Conservation (phyloP, 1,140 invertebrate species). For the Drosophila rhopaloa region DNA sequence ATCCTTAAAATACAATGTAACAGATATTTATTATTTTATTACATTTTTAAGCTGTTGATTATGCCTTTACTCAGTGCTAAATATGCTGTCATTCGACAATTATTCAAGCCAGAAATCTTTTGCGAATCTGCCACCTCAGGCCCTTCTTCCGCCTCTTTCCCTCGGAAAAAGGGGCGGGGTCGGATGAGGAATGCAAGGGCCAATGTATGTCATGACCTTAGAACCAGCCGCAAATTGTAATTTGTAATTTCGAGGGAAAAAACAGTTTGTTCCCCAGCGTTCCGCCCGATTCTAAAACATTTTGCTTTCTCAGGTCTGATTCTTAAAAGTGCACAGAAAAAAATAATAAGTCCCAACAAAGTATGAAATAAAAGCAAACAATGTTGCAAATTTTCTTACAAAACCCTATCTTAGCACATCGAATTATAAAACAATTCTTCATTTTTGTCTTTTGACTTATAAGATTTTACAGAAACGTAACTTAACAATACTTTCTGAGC, state of each 20-base stretch:
- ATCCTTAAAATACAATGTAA: too few species aligned
- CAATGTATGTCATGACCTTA: conserved; percentile 21
- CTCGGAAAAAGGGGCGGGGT: conserved; percentile 2
- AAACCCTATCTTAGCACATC: too few species aligned
- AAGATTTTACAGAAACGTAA: too few species aligned
- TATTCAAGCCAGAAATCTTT: conserved; percentile 48
- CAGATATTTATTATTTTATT: too few species aligned
- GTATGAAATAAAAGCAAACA: too few species aligned
- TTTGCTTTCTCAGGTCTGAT: background rate
- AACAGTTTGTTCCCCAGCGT: background rate
- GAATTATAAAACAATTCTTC: too few species aligned
- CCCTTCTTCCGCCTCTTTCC: background rate
- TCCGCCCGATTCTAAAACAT: background rate
- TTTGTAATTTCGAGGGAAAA: conserved; percentile 55
- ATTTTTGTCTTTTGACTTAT: too few species aligned
- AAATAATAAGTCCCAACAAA: background rate
- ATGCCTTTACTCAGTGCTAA: background rate
- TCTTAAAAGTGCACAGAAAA: background rate
- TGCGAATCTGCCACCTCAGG: conserved; percentile 8
- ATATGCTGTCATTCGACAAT: conserved; percentile 37
- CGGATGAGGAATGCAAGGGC: background rate
- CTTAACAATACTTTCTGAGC: too few species aligned
- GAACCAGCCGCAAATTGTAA: conserved; percentile 58
- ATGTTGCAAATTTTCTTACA: too few species aligned
- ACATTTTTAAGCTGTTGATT: background rate